phyloP scores from a whole-genome alignment of 2,113 vertebrate species.

The Xyliphius kryptos region DNA sequence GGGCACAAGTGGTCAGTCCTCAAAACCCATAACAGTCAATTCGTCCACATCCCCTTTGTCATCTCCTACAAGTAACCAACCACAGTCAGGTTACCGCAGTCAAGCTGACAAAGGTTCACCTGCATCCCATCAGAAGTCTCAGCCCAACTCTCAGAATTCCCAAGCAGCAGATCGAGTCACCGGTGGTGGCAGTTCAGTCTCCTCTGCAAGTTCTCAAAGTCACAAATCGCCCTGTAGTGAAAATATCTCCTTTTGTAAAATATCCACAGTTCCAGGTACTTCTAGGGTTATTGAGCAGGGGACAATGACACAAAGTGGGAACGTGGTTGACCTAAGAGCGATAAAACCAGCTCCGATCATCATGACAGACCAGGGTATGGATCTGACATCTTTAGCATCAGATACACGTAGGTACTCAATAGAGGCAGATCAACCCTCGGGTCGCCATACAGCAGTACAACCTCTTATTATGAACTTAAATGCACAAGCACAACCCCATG shows the following conservation, averaged over 20 bases:
- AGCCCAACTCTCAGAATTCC: conserved; percentile 63
- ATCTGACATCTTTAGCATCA: conserved; percentile 87
- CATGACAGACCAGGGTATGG: conserved; percentile 97
- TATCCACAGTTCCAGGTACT: conserved; percentile 79
- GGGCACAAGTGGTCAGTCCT: conserved; percentile 71
- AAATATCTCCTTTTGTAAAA: conserved; percentile 85
- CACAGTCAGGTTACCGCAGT: conserved; percentile 68
- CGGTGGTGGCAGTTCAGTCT: conserved; percentile 54
- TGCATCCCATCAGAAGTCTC: conserved; percentile 61
- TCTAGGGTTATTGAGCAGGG: conserved; percentile 75
- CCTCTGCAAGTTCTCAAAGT: conserved; percentile 65
- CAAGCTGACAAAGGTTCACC: conserved; percentile 63
- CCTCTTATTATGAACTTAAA: conserved; percentile 94
- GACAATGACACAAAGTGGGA: conserved; percentile 66
- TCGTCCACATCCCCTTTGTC: conserved; percentile 80
- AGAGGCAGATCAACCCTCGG: conserved; percentile 74
- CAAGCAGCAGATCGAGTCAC: conserved; percentile 65
- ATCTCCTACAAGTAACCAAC: conserved; percentile 72
- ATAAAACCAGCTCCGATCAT: conserved; percentile 86
- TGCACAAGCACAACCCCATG: conserved; percentile 83
- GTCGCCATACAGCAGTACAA: conserved; percentile 83
- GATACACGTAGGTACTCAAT: conserved; percentile 86
- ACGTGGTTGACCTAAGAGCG: conserved; percentile 82
- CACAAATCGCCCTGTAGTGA: conserved; percentile 72
- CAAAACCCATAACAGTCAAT: conserved; percentile 74